Percentiles rank a stretch among this genome's conserved stretches.
Conservation (phyloP, 2,888 invertebrate species). For the Xylota sylvarum region DNA sequence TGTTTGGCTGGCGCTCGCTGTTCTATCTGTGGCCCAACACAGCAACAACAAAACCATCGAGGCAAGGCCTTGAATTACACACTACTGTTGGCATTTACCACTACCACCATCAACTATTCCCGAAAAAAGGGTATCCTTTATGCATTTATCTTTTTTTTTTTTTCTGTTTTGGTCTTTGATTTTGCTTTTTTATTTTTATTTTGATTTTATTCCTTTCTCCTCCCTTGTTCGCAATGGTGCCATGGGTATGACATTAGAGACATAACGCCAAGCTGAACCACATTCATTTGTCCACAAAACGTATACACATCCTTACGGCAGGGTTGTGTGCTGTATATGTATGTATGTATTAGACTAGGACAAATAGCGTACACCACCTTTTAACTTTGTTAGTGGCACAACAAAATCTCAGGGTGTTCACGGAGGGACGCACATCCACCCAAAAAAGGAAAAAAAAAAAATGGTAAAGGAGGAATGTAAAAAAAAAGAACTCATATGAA, state of each 20-base stretch:
- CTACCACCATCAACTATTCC: too few species aligned
- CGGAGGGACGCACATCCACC: constrained; percentile 25
- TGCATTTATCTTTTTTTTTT: constrained; percentile 40
- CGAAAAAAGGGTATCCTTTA: constrained; percentile 20
- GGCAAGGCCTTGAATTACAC: constrained; percentile 15
- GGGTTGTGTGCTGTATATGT: not conserved
- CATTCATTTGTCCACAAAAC: constrained; percentile 64
- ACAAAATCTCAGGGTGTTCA: constrained; percentile 66
- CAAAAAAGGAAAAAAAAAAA: too few species aligned
- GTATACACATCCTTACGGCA: not conserved
- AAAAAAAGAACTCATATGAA: constrained; percentile 1
- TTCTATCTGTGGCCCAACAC: constrained; percentile 28
- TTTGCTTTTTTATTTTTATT: constrained; percentile 19
- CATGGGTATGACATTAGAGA: constrained; percentile 70
- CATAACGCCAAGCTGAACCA: constrained; percentile 64
- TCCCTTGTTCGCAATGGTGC: constrained; percentile 34
- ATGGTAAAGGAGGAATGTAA: not conserved
- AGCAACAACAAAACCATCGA: constrained; percentile 2
- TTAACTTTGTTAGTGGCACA: constrained; percentile 57
- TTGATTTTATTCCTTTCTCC: constrained; percentile 20
- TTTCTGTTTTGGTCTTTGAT: constrained; percentile 3
- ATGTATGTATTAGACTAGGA: constrained; percentile 15
- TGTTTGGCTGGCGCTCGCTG: constrained; percentile 1
- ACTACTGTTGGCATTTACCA: not conserved
- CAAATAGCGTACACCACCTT: constrained; percentile 47